Evolutionary conservation across 53 echinoderm and acorn worm genomes (phyloP), one percentile per base, ranked within the genome.

Genomic region (Temnopleurus reevesii): DNA sequence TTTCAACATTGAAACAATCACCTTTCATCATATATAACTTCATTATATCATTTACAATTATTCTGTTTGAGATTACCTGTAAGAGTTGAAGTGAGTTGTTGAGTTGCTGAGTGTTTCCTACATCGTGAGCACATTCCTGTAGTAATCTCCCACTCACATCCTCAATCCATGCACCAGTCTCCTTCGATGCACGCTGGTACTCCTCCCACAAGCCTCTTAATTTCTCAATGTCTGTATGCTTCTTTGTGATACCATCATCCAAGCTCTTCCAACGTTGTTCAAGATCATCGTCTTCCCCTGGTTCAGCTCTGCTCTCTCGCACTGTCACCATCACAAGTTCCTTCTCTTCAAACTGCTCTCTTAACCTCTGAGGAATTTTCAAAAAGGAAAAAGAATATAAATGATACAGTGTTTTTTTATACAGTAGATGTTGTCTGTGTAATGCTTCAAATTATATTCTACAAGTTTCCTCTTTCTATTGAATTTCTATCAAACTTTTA

Each of bases 181-280:
- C 85, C 56, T 59, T 77, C 46, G 47, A 43, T 24, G 53, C 27
- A 31, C 77, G 61, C 47, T 92, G 79, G 27, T 93, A 93, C 64
- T 92, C 86, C 79, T 83, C 60, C 95, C 95, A 95, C 23, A 81
- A 53, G 12, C 91, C 89, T 24, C 77, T 89, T 27, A 77, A 76
- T 60, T 91, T 92, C 23, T 44, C 76, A 44, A 93, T 58, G 26
- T 89, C 53, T 4, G 15, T 21, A 17, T 71, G 61, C 45, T 79
- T 46, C 46, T 49, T 27, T 2, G 34, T 49, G 25, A 84, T 83
- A 9, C 76, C 84, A 33, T 85, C 57, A 56, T 90, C 81, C 49
- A 94, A 33, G 41, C 18, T 55, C 9, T 29, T 47, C 91, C 85
- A 94, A 28, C 92, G 89, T 17, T 91, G 51, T 19, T 65, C 91